Evolutionary conservation across 2,797 vertebrate genomes (phyloP).

Genomic region (Mallotus villosus): DNA sequence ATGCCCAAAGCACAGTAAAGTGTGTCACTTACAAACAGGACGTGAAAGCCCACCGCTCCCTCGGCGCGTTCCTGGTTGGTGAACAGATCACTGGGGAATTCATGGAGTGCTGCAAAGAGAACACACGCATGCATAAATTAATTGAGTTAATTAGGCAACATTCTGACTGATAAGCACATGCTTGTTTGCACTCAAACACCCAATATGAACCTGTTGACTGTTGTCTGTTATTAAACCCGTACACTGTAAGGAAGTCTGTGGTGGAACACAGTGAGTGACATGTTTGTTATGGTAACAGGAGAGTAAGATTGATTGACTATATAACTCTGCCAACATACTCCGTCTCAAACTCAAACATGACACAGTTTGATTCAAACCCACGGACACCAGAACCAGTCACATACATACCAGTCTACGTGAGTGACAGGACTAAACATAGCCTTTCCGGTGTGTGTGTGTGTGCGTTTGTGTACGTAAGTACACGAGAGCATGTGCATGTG

Average conservation of each 20-base stretch:
- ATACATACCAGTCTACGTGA: constrained; percentile 9
- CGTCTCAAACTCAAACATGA: constrained; percentile 25
- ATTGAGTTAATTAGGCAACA: constrained; percentile 12
- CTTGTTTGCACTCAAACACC: too few relatives aligned
- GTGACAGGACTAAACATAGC: constrained; percentile 50
- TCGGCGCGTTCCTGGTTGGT: constrained; percentile 84
- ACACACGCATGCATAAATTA: constrained; percentile 13
- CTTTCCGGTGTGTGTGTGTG: background rate
- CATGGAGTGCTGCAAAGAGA: constrained; percentile 83
- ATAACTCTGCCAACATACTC: background rate
- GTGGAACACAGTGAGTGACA: constrained; percentile 1
- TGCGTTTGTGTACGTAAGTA: background rate
- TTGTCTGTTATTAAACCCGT: too few relatives aligned
- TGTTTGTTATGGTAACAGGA: background rate
- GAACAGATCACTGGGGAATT: constrained; percentile 94
- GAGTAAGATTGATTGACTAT: background rate
- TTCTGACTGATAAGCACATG: too few relatives aligned
- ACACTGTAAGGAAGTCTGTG: background rate
- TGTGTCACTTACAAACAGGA: constrained; percentile 87
- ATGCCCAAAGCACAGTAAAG: background rate
- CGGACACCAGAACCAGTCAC: constrained; percentile 31
- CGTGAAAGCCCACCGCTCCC: constrained; percentile 89
- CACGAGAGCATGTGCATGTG: constrained; percentile 11
- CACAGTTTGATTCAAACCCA: constrained; percentile 25
- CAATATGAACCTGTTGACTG: too few relatives aligned